Evolutionary conservation across 2,888 invertebrate species (phyloP).

Genomic region (Diachrysia chrysitis): DNA sequence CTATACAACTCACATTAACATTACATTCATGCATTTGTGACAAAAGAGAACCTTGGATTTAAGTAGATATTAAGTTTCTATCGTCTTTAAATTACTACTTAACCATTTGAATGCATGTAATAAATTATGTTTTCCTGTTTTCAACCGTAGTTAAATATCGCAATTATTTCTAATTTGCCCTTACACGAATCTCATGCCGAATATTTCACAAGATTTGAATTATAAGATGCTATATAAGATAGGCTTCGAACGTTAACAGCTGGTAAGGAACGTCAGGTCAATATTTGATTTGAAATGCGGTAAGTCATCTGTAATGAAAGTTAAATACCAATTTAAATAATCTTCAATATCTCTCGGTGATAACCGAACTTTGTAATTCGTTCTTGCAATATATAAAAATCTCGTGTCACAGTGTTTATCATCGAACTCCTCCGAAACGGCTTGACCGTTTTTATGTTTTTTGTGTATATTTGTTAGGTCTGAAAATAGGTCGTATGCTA

Average conservation of each 20-base stretch:
- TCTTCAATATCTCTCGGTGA: background rate
- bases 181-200: background rate
- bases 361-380: background rate
- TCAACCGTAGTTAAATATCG: background rate
- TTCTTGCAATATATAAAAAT: too few relatives aligned
- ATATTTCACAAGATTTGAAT: background rate
- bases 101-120: slow-evolving; percentile 7
- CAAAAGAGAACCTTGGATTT: slow-evolving; percentile 35
- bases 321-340: background rate
- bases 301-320: background rate
- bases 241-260: background rate
- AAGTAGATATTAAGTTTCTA: slow-evolving; percentile 10
- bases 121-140: slow-evolving; percentile 5
- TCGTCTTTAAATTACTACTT: slow-evolving; percentile 7
- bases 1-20: slow-evolving; percentile 20
- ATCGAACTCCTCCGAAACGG: too few relatives aligned
- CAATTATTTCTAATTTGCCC: background rate
- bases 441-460: too few relatives aligned
- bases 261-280: background rate
- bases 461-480: too few relatives aligned
- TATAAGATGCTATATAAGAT: background rate
- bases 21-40: slow-evolving; percentile 5
- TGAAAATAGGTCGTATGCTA: too few relatives aligned
- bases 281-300: background rate
- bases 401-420: too few relatives aligned